A percentile compares a stretch with the other conserved stretches of the same genome.
phyloP scores from a whole-genome alignment of 1,140 invertebrate genomes.

The Caenorhabditis latens region DNA sequence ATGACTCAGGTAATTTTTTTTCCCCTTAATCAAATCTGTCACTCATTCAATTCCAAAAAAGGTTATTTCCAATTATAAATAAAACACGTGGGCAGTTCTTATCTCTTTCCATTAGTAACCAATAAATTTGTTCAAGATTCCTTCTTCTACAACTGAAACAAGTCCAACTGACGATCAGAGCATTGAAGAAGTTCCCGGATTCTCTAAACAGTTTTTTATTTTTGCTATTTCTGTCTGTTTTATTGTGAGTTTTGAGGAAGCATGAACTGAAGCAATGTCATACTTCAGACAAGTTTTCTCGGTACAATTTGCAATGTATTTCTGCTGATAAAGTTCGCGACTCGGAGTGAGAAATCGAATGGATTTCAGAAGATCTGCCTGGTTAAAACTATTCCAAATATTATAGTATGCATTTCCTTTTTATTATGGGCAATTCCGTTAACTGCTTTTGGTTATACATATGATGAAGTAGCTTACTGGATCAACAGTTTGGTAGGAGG shows the following conservation, averaged over 20 bases:
- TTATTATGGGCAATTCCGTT: conserved; percentile 9
- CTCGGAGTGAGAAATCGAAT: background rate
- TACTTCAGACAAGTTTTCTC: conserved; percentile 4
- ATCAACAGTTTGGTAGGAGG: conserved; percentile 15
- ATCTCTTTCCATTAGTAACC: background rate
- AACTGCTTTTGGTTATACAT: background rate
- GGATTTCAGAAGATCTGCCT: conserved; percentile 24
- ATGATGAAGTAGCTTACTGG: conserved; percentile 24
- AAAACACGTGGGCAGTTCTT: background rate
- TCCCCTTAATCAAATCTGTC: background rate
- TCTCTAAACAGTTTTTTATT: background rate
- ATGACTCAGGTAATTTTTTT: background rate
- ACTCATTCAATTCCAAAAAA: background rate
- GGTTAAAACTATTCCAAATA: conserved; percentile 16
- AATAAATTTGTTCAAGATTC: background rate
- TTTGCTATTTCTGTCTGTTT: background rate
- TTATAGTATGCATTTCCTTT: background rate
- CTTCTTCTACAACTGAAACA: background rate
- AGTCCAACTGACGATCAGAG: background rate
- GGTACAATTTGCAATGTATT: conserved; percentile 9
- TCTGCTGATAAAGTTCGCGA: background rate
- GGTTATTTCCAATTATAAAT: background rate
- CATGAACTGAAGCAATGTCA: background rate
- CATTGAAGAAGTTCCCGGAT: background rate
- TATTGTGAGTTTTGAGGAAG: background rate